phyloP scores from a whole-genome alignment of 2,888 invertebrate species.

The Phyllotreta cruciferae region DNA sequence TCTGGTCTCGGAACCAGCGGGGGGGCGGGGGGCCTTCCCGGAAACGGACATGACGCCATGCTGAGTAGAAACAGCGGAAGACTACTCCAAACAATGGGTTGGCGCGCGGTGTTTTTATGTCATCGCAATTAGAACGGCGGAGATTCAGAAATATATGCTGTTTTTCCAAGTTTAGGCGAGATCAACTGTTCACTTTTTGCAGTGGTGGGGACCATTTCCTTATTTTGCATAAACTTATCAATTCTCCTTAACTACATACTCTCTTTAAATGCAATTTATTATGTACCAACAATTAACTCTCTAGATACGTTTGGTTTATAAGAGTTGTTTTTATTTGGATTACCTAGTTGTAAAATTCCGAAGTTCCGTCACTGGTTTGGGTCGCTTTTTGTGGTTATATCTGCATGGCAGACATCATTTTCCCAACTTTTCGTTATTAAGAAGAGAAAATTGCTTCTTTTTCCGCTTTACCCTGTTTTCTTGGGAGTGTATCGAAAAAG shows the following conservation, averaged over 20 bases:
- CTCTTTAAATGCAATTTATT: too few relatives aligned
- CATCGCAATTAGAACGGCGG: slow-evolving; percentile 59
- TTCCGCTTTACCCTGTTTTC: slow-evolving; percentile 32
- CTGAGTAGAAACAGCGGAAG: slow-evolving; percentile 62
- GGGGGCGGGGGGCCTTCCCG: slow-evolving; percentile 48
- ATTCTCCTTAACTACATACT: too few relatives aligned
- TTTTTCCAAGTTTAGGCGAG: slow-evolving; percentile 51
- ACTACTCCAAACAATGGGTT: slow-evolving; percentile 61
- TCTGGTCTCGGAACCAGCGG: slow-evolving; percentile 41
- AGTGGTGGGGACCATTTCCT: slow-evolving; percentile 1
- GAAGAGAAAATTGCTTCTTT: slow-evolving; percentile 48
- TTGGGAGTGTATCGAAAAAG: slow-evolving; percentile 5
- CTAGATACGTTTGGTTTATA: too few relatives aligned
- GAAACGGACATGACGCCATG: slow-evolving; percentile 64
- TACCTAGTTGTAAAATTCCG: too few relatives aligned
- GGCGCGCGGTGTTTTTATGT: slow-evolving; percentile 59
- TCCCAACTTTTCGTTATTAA: slow-evolving; percentile 49
- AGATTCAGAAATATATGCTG: slow-evolving; percentile 54
- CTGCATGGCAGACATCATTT: slow-evolving; percentile 55
- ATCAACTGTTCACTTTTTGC: slow-evolving; percentile 32
- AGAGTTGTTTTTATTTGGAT: too few relatives aligned
- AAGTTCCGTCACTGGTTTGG: slow-evolving; percentile 1
- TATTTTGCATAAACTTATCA: too few relatives aligned
- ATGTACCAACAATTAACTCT: too few relatives aligned
- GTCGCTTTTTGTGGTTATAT: slow-evolving; percentile 43